These are phyloP conservation scores for Tribolium madens DNA, from an alignment of 1,140 invertebrate species.

Conservation along the genomic window DNA sequence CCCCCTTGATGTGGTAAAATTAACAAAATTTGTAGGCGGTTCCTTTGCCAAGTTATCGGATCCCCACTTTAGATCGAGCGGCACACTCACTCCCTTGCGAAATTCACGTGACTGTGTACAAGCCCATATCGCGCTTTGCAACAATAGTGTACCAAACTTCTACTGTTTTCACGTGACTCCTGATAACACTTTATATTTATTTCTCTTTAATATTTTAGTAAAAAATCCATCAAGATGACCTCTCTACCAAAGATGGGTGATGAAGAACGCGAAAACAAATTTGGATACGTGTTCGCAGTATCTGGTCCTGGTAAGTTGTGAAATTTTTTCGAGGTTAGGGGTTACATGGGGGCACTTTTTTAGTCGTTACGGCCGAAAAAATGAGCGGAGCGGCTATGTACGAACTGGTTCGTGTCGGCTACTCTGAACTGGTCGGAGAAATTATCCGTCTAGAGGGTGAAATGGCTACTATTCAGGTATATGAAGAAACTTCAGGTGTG, in stretches of 20 bases:
- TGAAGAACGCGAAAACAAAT: slow-evolving; percentile 88
- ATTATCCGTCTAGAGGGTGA: slow-evolving; percentile 99
- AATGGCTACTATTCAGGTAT: slow-evolving; percentile 99
- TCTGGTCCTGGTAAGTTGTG: slow-evolving; percentile 91
- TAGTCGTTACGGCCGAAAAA: slow-evolving; percentile 98
- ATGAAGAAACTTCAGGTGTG: slow-evolving; percentile 99
- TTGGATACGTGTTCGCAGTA: slow-evolving; percentile 96
- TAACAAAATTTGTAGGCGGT: slow-evolving; percentile 4
- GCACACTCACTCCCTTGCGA: slow-evolving; percentile 26
- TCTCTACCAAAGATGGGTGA: slow-evolving; percentile 81
- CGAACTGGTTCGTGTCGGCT: slow-evolving; percentile 98
- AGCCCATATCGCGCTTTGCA: slow-evolving; percentile 35
- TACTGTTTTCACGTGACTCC: slow-evolving; percentile 59
- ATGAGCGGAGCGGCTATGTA: slow-evolving; percentile 99
- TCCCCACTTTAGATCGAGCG: slow-evolving; percentile 44
- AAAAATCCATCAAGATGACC: slow-evolving; percentile 66
- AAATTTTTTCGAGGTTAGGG: slow-evolving; percentile 27
- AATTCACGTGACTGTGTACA: slow-evolving; percentile 4
- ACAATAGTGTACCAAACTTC: slow-evolving; percentile 53
- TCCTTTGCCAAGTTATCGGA: slow-evolving; percentile 30
- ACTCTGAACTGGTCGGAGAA: slow-evolving; percentile 97
- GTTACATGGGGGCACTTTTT: slow-evolving; percentile 52
- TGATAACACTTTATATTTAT: not conserved
- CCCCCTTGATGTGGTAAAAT: not conserved
- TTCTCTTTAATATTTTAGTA: slow-evolving; percentile 24